Base-by-base conservation (phyloP, 2,888 invertebrate genomes). In the Ypsolopha sequella region DNA sequence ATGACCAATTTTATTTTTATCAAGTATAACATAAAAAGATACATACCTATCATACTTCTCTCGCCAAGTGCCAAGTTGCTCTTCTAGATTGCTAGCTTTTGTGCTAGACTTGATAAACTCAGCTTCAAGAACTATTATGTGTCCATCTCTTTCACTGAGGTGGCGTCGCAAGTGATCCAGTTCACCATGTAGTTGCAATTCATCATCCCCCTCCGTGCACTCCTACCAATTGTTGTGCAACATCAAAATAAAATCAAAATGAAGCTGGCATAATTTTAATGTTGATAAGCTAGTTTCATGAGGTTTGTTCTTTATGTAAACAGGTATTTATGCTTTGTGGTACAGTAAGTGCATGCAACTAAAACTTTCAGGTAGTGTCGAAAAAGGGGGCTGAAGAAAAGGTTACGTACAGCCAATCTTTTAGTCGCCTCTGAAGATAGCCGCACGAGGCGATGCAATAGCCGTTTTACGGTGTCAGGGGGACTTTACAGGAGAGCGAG, bases 41-140 rank as follows among this genome's bases (percentile, higher is more conserved):
- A 41, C 39, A 51, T 65, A 91, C 94, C 94, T 91, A 74, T 94
- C 94, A 87, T 97, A 97, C 87, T 97, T 96, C 70, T 97, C 97
- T 72, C 95, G 92, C 93, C 96, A 96, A 61, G 94, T 93, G 50
- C 91, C 80, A 52, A 96, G 82, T 74, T 96, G 95, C 59, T 96
- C 96, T 64, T 93, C 92, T 52, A 95, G 87, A 54, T 94, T 92
- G 35, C 91, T 91, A 67, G 93, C 89, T 64, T 93, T 92, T 48
- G 94, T 92, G 51, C 92, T 92, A 68, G 94, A 93, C 64, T 93
- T 93, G 56, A 95, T 84, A 73, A 95, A 94, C 71, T 94, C 95
- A 1, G 93, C 92, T 77, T 97, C 96, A 88, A 97, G 92, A 63
- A 92, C 93, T 57, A 93, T 90, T 62, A 97, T 93, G 70, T 96